Conservation (phyloP, 2,888 invertebrate species). For the Tolmerus cingulatus region DNA sequence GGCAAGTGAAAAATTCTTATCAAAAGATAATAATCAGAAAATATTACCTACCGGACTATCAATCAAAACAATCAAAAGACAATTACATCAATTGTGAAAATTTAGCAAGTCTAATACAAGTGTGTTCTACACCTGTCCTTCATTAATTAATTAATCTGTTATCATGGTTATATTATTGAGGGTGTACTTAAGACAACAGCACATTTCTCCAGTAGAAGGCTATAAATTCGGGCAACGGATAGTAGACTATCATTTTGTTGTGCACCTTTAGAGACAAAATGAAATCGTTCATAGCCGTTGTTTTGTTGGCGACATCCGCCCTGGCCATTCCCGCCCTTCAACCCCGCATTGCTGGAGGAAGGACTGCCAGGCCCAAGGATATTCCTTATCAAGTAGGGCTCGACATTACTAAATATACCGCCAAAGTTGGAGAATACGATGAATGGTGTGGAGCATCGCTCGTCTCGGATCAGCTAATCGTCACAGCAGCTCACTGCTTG, state of each 20-base stretch:
- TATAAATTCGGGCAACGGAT: neutral
- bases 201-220: neutral
- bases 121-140: neutral
- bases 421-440: neutral
- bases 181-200: neutral
- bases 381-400: slow-evolving; percentile 33
- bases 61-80: neutral
- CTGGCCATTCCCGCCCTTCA: neutral
- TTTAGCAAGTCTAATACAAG: neutral
- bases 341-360: slow-evolving; percentile 28
- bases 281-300: neutral
- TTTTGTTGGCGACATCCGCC: neutral
- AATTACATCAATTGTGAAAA: neutral
- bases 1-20: neutral
- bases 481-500: slow-evolving; percentile 29
- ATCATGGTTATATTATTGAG: neutral
- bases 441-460: slow-evolving; percentile 34
- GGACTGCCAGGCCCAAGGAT: neutral
- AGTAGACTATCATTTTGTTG: neutral
- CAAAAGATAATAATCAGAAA: neutral
- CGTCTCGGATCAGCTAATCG: slow-evolving; percentile 11
- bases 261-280: neutral
- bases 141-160: neutral
- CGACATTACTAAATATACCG: neutral
- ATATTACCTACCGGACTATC: neutral